Conservation (phyloP, 2,888 invertebrate species). For the Cantharis rustica region DNA sequence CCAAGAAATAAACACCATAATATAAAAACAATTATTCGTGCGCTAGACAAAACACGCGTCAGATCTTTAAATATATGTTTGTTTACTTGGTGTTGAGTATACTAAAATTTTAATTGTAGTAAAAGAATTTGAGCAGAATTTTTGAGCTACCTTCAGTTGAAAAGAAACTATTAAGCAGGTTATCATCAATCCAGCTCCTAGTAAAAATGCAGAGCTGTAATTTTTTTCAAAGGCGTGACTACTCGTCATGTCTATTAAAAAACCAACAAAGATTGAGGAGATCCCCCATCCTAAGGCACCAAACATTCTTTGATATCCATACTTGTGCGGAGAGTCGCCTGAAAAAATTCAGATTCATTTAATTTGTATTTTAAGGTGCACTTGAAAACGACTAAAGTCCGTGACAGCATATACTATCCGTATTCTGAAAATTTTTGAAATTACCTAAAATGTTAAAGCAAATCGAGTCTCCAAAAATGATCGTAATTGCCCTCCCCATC, state of each 20-base stretch:
- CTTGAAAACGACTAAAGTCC: too few species aligned
- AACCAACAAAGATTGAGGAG: conserved; percentile 74
- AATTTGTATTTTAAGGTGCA: too few species aligned
- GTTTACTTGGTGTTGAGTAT: conserved; percentile 67
- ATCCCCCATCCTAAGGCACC: conserved; percentile 88
- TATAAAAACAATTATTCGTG: conserved; percentile 74
- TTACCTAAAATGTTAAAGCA: conserved; percentile 84
- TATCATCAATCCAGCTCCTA: conserved; percentile 69
- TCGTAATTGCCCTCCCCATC: conserved; percentile 83
- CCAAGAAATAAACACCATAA: conserved; percentile 83
- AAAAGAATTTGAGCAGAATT: not conserved
- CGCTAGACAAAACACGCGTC: conserved; percentile 67
- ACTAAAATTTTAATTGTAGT: conserved; percentile 56
- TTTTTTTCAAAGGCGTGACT: conserved; percentile 67
- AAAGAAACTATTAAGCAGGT: conserved; percentile 64
- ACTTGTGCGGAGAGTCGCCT: conserved; percentile 75
- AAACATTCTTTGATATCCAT: conserved; percentile 86
- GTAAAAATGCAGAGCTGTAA: conserved; percentile 78
- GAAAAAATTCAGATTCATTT: too few species aligned
- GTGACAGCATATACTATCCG: too few species aligned
- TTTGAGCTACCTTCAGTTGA: too few species aligned
- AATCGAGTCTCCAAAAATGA: conserved; percentile 87
- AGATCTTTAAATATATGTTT: conserved; percentile 73
- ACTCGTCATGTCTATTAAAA: conserved; percentile 76
- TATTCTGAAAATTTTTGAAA: too few species aligned